Evolutionary conservation across 1,140 invertebrate genomes (phyloP).

Genomic region (Calycopis cecrops): DNA sequence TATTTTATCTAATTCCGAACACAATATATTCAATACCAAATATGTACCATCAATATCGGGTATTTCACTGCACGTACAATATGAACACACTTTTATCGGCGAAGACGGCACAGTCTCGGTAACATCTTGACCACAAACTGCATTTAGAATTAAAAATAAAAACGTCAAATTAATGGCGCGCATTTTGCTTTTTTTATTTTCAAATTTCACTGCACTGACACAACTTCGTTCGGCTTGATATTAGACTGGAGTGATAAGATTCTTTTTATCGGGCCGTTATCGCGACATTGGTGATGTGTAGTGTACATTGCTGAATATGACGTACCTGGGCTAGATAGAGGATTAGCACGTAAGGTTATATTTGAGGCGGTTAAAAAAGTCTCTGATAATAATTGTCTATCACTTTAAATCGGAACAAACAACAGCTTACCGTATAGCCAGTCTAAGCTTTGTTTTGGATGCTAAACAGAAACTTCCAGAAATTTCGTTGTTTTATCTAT

Average conservation of each 20-base stretch:
- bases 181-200: constrained; percentile 50
- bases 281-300: constrained; percentile 42
- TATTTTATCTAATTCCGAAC: constrained; percentile 55
- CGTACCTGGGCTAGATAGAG: constrained; percentile 23
- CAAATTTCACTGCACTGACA: constrained; percentile 28
- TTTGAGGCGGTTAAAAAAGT: constrained; percentile 17
- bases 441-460: no score
- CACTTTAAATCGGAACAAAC: no score
- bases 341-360: constrained; percentile 21
- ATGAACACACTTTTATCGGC: constrained; percentile 48
- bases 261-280: constrained; percentile 60
- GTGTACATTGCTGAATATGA: constrained; percentile 46
- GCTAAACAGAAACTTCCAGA: no score
- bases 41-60: constrained; percentile 52
- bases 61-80: constrained; percentile 68
- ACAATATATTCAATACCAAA: constrained; percentile 63
- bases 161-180: constrained; percentile 49
- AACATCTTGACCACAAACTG: constrained; percentile 33
- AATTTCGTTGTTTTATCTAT: no score
- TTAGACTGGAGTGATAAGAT: constrained; percentile 64
- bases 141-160: constrained; percentile 48
- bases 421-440: no score
- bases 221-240: constrained; percentile 44
- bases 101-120: constrained; percentile 39
- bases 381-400: no score